Base-by-base conservation (phyloP, 2,888 invertebrate species). In the Drosophila kambysellisi region DNA sequence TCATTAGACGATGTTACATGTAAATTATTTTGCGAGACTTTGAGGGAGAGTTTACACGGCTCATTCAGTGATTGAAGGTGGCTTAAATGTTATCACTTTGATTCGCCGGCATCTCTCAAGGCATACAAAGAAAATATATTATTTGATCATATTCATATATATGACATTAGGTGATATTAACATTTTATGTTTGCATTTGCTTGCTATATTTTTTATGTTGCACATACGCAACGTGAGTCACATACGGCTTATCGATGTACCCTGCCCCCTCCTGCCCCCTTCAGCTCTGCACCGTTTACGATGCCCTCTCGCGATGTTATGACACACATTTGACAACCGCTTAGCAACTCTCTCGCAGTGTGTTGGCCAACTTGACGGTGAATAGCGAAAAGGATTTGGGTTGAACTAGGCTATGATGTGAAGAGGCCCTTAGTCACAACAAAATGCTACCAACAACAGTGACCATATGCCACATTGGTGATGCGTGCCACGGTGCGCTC, bases 141-240 rank as follows among this genome's bases (percentile, higher is more conserved):
- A 59, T 29, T 58, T 60, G 54, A 33, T 68, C 58, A 67, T 61
- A 67, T 74, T 67, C 48, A 33, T 61, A 54, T 51, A 41, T 54
- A n/a, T 11, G 46, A 33, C 75, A 74, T 82, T 79, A 60, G 72
- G 70, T 71, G 73, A 64, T 84, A 80, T 80, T 81, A 82, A 73
- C 73, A 59, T 71, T 81, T 79, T 72, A 79, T 74, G 83, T 60
- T 69, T 69, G 67, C 70, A 58, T 73, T 71, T 58, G 56, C 54
- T 43, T 58, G 43, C 70, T 50, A 59, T 59, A 20, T 41, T 67
- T 20, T 15, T 43, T 30, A 41, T 53, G 65, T 70, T 74, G 61
- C 66, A 68, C 57, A 81, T 80, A 78, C 81, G 81, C 74, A 74
- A 56, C 66, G 63, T 70, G 60, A 56, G 57, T 35, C 62, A 17